Percentiles rank a stretch among this genome's conserved stretches.
These are phyloP conservation scores for Acleris holmiana DNA, from an alignment of 2,888 invertebrate species.

Conservation along the genomic window DNA sequence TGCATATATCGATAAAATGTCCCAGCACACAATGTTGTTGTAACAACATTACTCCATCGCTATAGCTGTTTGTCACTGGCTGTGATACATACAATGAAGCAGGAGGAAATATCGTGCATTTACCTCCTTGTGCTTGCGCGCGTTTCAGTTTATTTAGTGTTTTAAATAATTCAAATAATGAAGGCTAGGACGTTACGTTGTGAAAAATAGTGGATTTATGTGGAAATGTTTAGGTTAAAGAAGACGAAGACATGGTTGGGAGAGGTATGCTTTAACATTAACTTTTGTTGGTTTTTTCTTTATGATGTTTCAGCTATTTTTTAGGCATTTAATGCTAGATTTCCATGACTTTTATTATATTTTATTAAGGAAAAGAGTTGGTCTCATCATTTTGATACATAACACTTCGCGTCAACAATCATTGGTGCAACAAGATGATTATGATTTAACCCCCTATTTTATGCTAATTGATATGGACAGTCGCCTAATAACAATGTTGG, in stretches of 20 bases:
- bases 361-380: too few relatives aligned
- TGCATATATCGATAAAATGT: background rate
- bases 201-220: slow-evolving; percentile 40
- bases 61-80: slow-evolving; percentile 25
- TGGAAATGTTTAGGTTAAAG: slow-evolving; percentile 61
- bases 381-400: too few relatives aligned
- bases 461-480: too few relatives aligned
- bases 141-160: slow-evolving; percentile 2
- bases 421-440: too few relatives aligned
- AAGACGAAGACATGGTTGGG: slow-evolving; percentile 73
- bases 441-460: too few relatives aligned
- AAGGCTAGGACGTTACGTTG: slow-evolving; percentile 10
- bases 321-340: too few relatives aligned
- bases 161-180: slow-evolving; percentile 22
- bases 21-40: slow-evolving; percentile 32
- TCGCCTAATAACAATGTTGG: too few relatives aligned
- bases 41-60: slow-evolving; percentile 22
- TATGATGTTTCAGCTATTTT: too few relatives aligned
- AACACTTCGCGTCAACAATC: too few relatives aligned
- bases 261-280: slow-evolving; percentile 53
- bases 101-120: slow-evolving; percentile 17
- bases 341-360: too few relatives aligned
- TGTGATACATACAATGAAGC: slow-evolving; percentile 21
- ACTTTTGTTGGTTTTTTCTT: too few relatives aligned
- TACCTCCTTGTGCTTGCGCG: slow-evolving; percentile 15